Evolutionary conservation across 2,888 invertebrate species (phyloP).

Genomic region (Eudasyphora cyanicolor): DNA sequence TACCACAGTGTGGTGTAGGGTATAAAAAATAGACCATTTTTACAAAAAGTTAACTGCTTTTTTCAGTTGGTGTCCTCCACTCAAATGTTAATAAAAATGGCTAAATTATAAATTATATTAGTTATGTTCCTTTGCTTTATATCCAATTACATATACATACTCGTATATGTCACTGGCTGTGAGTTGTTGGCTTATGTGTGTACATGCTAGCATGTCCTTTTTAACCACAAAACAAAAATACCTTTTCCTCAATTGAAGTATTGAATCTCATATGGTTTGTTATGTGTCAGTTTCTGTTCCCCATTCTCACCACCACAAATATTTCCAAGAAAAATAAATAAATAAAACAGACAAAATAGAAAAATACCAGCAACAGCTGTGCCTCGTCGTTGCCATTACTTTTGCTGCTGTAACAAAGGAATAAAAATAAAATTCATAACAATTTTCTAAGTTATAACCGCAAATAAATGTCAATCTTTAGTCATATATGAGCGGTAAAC

Average conservation of each 20-base stretch:
- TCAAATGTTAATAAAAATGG: too few species aligned
- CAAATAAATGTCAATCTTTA: slow-evolving; percentile 60
- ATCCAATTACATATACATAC: slow-evolving; percentile 7
- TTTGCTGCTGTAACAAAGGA: slow-evolving; percentile 18
- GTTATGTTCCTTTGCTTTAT: neutral
- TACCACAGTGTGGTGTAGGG: too few species aligned
- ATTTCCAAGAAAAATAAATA: slow-evolving; percentile 26
- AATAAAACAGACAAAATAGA: neutral
- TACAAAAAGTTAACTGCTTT: too few species aligned
- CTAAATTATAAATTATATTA: too few species aligned
- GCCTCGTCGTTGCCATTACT: neutral
- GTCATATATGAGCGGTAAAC: slow-evolving; percentile 1
- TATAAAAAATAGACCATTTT: too few species aligned
- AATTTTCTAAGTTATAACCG: slow-evolving; percentile 47
- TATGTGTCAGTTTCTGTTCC: neutral
- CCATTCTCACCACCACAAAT: neutral
- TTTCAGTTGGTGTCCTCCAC: too few species aligned
- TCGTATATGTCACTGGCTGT: neutral
- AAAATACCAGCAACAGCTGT: slow-evolving; percentile 49
- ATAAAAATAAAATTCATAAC: slow-evolving; percentile 49
- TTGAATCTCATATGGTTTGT: neutral
- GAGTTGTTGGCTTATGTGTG: too few species aligned
- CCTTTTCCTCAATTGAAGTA: neutral
- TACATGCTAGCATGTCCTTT: neutral
- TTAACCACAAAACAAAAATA: neutral